Evolutionary conservation across 2,888 invertebrate species (phyloP), one percentile per base, ranked within the genome.

Genomic region (Tetranychus truncatus): DNA sequence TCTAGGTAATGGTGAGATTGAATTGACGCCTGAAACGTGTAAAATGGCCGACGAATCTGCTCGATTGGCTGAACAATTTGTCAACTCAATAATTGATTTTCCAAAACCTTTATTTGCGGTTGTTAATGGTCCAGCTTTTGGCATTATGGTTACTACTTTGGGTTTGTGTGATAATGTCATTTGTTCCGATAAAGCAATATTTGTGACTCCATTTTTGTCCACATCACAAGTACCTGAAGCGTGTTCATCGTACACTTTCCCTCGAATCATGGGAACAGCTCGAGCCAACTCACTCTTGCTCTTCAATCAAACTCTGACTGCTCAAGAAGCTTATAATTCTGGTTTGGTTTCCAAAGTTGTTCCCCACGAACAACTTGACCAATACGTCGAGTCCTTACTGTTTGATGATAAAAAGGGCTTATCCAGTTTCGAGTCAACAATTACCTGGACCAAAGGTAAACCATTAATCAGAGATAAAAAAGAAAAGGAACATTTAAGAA

Each of bases 91-190:
- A 79, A 91, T 95, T 78, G 87, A 88, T 78, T 94, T 91, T 82
- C 91, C 92, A 0, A 99, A 97, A 83, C 84, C 94, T 55, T 82
- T 97, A 71, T 86, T 96, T 78, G 91, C 89, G 18, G 84, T 95
- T 76, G 89, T 96, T 0, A 95, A 97, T 85, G 97, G 97, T 1
- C 95, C 95, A 69, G 92, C 94, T 18, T 88, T 96, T 79, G 97
- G 97, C 44, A 89, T 97, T 79, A 89, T 89, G 67, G 89, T 89
- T 4, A 96, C 96, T 0, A 88, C 89, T 9, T 84, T 92, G 74
- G 89, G 89, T 0, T 85, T 96, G 1, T 93, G 89, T 84, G 96
- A 97, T 85, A 85, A 91, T 76, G 89, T 94, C 9, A 92, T 91
- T 85, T 91, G 92, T 75, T 87, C 89, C n/a, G 90, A 94, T 79